These are phyloP conservation scores for Actinostola sp. DNA, from an alignment of 92 coral and sea anemone species.

Conservation along the genomic window DNA sequence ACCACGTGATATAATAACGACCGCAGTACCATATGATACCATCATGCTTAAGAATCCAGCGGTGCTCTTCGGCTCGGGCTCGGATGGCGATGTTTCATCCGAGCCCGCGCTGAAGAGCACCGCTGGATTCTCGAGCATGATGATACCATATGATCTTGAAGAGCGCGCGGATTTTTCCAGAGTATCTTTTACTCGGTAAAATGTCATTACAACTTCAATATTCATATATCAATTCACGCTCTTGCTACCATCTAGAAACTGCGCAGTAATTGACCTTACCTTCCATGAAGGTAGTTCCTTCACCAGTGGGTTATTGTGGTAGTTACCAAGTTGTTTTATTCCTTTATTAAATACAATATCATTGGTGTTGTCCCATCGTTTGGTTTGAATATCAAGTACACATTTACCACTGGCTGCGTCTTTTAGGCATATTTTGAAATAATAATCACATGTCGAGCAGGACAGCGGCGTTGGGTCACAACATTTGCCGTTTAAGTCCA, in stretches of 20 bases:
- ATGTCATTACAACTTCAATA: no score
- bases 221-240: neutral
- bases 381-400: constrained; percentile 44
- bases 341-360: constrained; percentile 53
- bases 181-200: no score
- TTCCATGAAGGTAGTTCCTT: constrained; percentile 66
- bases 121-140: no score
- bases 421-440: constrained; percentile 55
- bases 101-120: no score
- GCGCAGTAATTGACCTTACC: constrained; percentile 36
- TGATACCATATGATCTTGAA: no score
- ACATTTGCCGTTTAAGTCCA: constrained; percentile 63
- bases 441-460: constrained; percentile 72
- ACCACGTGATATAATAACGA: no score
- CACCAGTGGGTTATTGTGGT: constrained; percentile 54
- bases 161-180: no score
- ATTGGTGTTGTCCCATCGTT: constrained; percentile 48
- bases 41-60: no score
- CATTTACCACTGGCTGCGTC: constrained; percentile 49
- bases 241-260: no score
- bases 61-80: no score
- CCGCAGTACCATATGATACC: no score
- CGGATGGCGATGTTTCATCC: no score
- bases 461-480: constrained; percentile 67
- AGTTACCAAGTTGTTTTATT: constrained; percentile 41